A percentile compares a stretch with the other conserved stretches of the same genome.
Conservation (phyloP, 2,113 vertebrate species). For the Rhinoptilus africanus region DNA sequence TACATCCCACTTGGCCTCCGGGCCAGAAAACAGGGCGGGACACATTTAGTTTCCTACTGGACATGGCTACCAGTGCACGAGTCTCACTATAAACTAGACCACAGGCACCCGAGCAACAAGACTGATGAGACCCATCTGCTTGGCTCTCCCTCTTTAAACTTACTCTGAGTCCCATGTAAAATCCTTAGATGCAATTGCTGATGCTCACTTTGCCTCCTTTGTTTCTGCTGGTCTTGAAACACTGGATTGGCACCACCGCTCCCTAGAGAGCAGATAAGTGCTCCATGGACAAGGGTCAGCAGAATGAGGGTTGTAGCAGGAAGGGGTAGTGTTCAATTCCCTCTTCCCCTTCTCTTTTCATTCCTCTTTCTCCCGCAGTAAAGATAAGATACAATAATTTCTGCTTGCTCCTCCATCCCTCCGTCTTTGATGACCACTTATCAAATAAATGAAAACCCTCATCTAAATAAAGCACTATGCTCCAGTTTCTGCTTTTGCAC, state of each 20-base stretch:
- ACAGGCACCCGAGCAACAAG: not conserved
- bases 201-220: not conserved
- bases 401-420: not conserved
- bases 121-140: not conserved
- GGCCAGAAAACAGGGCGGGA: not conserved
- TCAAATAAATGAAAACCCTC: not conserved
- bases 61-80: not conserved
- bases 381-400: not conserved
- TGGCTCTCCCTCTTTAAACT: not conserved
- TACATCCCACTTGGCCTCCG: not conserved
- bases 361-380: not conserved
- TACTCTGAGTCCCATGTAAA: not conserved
- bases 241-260: not conserved
- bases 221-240: not conserved
- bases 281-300: not conserved
- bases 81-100: not conserved
- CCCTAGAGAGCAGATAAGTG: not conserved
- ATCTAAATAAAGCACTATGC: not conserved
- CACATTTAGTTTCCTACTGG: slow-evolving; percentile 2
- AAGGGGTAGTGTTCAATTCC: not conserved
- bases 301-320: not conserved
- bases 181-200: not conserved
- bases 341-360: not conserved
- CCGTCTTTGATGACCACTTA: not conserved
- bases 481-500: not conserved